Evolutionary conservation across 1,140 invertebrate species (phyloP), one percentile per base, ranked within the genome.

Genomic region (Augochlora pura): DNA sequence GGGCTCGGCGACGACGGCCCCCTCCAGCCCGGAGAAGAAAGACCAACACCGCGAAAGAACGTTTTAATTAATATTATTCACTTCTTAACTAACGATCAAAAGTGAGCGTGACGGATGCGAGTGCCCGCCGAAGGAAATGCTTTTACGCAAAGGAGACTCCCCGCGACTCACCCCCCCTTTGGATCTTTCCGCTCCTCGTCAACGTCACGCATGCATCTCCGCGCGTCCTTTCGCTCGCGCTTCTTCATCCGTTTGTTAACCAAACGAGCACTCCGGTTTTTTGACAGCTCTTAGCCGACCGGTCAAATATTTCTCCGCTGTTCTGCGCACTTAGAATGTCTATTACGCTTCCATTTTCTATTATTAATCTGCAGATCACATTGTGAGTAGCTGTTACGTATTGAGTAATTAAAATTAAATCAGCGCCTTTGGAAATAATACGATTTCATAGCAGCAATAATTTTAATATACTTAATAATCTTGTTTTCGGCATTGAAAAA

Each of bases 31-130:
- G 64, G 77, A 74, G 76, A 79, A 88, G 86, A 90, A 86, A 90
- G 86, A 84, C 77, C 83, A 81, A 72, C 83, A 70, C 84, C 78
- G 86, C 84, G 82, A 90, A 90, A 90, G 89, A 90, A 89, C 90
- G 88, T 91, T 92, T 91, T 92, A 91, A 92, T 93, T 92, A 92
- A 92, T 90, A 91, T 91, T 91, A 91, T 91, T 91, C 87, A 89
- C 90, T 92, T 88, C 86, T 89, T 89, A 87, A 90, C 86, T 89
- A 83, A 91, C 87, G 87, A 91, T 92, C 90, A 90, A 91, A 91
- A 87, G 88, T 83, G 77, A 84, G 78, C 73, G 83, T 89, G 71
- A 69, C 67, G 63, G 67, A 79, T 60, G 60, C 46, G 39, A 27
- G 64, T 46, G 62, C 67, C 18, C 21, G n/a, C 38, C 74, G 67